Conservation (phyloP, 2,888 invertebrate species). For the Cantharis flavilabris region DNA sequence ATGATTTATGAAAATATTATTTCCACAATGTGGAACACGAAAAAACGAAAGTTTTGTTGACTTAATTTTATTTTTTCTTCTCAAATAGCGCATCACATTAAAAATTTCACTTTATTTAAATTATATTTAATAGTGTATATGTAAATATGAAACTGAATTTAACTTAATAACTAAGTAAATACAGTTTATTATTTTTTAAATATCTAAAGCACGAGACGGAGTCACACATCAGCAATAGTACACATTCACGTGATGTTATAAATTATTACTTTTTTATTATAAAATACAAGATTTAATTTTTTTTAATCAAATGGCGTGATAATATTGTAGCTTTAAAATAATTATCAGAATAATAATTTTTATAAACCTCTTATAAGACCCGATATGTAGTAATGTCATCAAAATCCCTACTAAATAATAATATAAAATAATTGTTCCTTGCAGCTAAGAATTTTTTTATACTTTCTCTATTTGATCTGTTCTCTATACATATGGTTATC, state of each 20-base stretch:
- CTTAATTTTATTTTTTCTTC: constrained; percentile 1
- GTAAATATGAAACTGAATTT: background rate
- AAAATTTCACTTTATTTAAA: constrained; percentile 4
- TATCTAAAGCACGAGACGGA: background rate
- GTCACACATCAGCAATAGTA: background rate
- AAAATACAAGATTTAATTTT: background rate
- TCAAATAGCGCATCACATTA: background rate
- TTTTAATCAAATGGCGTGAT: too few relatives aligned
- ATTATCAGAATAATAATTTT: too few relatives aligned
- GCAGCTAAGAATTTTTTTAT: background rate
- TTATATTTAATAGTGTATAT: background rate
- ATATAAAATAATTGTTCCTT: background rate
- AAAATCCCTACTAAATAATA: background rate
- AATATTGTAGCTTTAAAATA: too few relatives aligned
- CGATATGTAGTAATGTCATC: background rate
- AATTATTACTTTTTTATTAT: background rate
- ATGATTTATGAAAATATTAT: background rate
- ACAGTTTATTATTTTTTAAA: background rate
- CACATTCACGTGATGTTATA: background rate
- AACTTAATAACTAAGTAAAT: background rate
- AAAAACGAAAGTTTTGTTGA: background rate
- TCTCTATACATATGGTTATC: background rate
- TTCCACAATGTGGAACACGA: background rate
- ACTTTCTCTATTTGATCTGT: background rate
- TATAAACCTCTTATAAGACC: too few relatives aligned